Evolutionary conservation across 2,888 invertebrate genomes (phyloP).

Genomic region (Galerucella calmariensis): DNA sequence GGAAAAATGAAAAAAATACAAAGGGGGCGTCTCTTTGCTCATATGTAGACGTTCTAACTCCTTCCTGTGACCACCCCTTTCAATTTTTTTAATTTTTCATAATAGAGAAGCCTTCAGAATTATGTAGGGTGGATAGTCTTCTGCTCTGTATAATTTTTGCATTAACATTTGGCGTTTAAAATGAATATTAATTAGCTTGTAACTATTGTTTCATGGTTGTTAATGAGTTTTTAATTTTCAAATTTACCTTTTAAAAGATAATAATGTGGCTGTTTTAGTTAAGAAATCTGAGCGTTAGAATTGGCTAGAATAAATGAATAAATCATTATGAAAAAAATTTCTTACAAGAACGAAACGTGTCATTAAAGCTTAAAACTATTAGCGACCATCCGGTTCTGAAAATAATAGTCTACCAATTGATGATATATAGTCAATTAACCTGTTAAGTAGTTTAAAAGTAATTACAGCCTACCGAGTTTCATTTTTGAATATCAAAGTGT

Average conservation of each 20-base stretch:
- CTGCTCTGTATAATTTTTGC: too few species aligned
- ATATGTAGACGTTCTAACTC: too few species aligned
- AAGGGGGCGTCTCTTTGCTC: too few species aligned
- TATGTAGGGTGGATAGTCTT: too few species aligned
- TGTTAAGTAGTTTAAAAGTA: conserved; percentile 54
- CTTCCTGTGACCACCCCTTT: too few species aligned
- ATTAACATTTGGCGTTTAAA: too few species aligned
- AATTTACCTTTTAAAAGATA: neutral
- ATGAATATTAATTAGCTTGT: too few species aligned
- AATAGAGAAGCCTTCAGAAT: too few species aligned
- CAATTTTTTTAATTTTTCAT: too few species aligned
- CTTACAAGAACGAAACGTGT: conserved; percentile 29
- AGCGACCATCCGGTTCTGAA: conserved; percentile 53
- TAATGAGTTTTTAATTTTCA: neutral
- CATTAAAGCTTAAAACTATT: conserved; percentile 52
- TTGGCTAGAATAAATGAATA: conserved; percentile 28
- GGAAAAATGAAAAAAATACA: too few species aligned
- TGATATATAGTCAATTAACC: conserved; percentile 55
- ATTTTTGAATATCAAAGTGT: conserved; percentile 50
- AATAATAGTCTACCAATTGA: conserved; percentile 53
- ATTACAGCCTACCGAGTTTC: conserved; percentile 53
- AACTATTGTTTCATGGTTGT: neutral
- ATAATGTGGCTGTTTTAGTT: neutral
- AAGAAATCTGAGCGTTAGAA: conserved; percentile 21
- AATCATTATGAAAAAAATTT: conserved; percentile 34